A percentile compares a stretch with the other conserved stretches of the same genome.
Evolutionary conservation across 2,113 vertebrate species (phyloP).

Genomic region (Riparia riparia): DNA sequence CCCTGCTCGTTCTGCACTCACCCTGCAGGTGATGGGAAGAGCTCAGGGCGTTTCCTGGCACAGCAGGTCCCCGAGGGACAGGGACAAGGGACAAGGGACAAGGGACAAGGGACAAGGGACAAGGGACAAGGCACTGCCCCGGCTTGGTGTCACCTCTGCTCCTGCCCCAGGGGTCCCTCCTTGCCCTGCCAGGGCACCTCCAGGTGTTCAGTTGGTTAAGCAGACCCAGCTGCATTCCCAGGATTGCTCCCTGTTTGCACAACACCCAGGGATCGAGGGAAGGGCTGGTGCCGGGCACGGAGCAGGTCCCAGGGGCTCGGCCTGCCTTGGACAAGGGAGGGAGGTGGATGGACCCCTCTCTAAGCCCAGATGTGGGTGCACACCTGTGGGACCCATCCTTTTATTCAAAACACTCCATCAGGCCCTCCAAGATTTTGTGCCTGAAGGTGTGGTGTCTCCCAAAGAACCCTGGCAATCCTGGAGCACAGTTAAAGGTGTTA

Average conservation of each 20-base stretch:
- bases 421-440: not conserved
- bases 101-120: not conserved
- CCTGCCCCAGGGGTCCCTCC: not conserved
- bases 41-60: rapidly evolving
- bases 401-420: not conserved
- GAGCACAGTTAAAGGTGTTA: not conserved
- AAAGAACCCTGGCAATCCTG: not conserved
- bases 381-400: not conserved
- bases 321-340: not conserved
- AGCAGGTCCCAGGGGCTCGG: not conserved
- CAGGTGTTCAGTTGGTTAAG: not conserved
- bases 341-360: not conserved
- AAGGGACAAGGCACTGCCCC: not conserved
- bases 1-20: not conserved
- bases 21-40: not conserved
- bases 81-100: not conserved
- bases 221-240: not conserved
- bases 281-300: not conserved
- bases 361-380: not conserved
- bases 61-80: not conserved
- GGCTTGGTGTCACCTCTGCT: not conserved
- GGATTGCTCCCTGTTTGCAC: not conserved
- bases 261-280: not conserved
- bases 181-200: not conserved
- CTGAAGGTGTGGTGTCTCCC: not conserved